Evolutionary conservation across 2,888 invertebrate species (phyloP), one percentile per base, ranked within the genome.

Genomic region (Meliscaeva auricollis): DNA sequence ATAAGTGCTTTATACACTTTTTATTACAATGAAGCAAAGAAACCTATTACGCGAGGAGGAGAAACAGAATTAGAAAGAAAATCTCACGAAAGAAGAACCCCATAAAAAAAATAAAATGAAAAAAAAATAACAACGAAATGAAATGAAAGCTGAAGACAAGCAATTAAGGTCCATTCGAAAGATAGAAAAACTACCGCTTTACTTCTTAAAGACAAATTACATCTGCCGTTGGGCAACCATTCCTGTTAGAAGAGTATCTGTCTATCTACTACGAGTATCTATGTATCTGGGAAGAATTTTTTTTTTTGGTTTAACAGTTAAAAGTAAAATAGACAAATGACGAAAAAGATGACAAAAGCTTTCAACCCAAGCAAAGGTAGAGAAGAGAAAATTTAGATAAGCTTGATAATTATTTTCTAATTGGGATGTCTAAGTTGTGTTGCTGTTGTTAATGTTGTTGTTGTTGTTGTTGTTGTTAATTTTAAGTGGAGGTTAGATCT

Each of bases 181-280:
- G 56, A 30, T 26, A 64, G 46, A 64, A 64, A 64, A 64, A 64
- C 64, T 64, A 64, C 64, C 64, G 64, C 46, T 64, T 64, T 30
- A 64, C 30, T 46, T 44, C 64, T 64, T 64, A 64, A 64, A 64
- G 64, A 64, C 64, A 64, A 64, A 64, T 64, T 64, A 64, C 64
- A 64, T 64, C 15, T 30, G 56, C 64, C 64, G 62, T 62, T 60
- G 60, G 62, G 15, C 44, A 46, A 64, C 62, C n/a, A 64, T 64
- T 64, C 46, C 17, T 64, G 46, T 62, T 44, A 26, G 41, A 46
- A 5, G 5, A 1, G 13, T 54, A 15, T 54, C 32, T 11, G n/a
- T 11, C n/a, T 3, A 9, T 54, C 9, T 62, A 30, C n/a, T n/a
- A n/a, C n/a, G n/a, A n/a, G n/a, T n/a, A n/a, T 30, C 1, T 13